These are phyloP conservation scores for Ommatoiulus sabulosus DNA, from an alignment of 2,888 invertebrate genomes.

Conservation along the genomic window DNA sequence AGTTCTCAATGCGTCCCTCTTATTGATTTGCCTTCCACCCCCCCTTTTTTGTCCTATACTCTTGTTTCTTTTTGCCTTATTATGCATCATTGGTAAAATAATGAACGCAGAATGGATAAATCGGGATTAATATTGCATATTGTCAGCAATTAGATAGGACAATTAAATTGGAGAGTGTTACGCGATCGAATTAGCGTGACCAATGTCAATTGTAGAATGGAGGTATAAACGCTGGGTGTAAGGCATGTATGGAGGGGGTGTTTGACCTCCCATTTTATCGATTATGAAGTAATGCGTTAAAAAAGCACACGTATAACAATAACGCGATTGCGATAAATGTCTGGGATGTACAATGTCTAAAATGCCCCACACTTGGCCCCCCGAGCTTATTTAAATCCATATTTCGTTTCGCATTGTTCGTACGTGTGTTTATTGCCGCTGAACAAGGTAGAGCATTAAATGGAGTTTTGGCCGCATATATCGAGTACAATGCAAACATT, in stretches of 20 bases:
- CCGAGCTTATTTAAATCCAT: neutral
- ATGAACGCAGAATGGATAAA: neutral
- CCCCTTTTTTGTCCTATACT: neutral
- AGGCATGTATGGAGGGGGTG: neutral
- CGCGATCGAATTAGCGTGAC: constrained; percentile 37
- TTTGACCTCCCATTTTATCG: constrained; percentile 1
- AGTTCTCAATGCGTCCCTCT: neutral
- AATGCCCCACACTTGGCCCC: constrained; percentile 9
- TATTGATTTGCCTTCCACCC: neutral
- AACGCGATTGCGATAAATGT: constrained; percentile 5
- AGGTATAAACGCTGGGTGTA: neutral
- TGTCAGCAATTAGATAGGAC: neutral
- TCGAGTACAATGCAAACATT: neutral
- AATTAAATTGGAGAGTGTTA: constrained; percentile 36
- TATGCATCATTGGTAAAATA: neutral
- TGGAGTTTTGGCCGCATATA: neutral
- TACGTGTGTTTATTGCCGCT: neutral
- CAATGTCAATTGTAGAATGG: neutral
- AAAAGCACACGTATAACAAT: constrained; percentile 5
- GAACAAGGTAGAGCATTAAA: neutral
- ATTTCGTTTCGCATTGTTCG: neutral
- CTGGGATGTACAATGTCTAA: neutral
- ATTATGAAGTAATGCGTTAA: neutral
- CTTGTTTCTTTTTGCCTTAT: neutral
- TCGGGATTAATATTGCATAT: constrained; percentile 33